Conservation (phyloP, 2,113 vertebrate genomes). For the Prunella himalayana region DNA sequence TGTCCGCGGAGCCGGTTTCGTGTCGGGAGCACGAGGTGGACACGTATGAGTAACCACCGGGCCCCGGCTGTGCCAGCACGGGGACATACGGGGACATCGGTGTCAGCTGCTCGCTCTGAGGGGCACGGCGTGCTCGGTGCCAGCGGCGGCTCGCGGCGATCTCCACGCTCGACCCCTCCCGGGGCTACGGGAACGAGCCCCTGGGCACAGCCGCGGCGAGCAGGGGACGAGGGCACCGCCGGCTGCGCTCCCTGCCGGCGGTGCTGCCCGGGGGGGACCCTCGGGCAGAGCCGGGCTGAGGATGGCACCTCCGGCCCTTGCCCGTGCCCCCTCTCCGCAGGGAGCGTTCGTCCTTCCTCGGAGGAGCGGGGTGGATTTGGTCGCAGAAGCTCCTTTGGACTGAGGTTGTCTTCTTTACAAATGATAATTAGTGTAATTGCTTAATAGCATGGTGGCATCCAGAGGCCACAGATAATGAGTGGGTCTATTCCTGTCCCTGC, state of each 20-base stretch:
- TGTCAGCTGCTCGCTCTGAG: neutral
- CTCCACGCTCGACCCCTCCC: neutral
- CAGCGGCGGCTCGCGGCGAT: neutral
- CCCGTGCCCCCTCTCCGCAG: neutral
- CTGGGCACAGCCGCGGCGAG: fast-evolving
- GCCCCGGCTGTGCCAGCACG: neutral
- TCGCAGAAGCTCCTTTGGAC: neutral
- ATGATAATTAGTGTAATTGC: slow-evolving; percentile 1
- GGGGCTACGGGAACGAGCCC: neutral
- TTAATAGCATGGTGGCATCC: slow-evolving; percentile 3
- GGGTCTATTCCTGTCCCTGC: neutral
- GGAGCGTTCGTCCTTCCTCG: neutral
- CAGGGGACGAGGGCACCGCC: neutral
- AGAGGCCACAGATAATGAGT: slow-evolving; percentile 15
- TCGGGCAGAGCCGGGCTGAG: neutral
- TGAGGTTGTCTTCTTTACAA: slow-evolving; percentile 24
- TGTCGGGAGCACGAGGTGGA: neutral
- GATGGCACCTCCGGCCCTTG: neutral
- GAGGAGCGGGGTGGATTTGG: neutral
- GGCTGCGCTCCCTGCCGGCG: neutral
- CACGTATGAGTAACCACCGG: neutral
- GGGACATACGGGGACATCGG: neutral
- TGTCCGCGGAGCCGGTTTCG: neutral
- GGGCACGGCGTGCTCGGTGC: neutral
- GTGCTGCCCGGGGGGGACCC: neutral